Conservation (phyloP, 2,113 vertebrate genomes). For the Cyprinodon variegatus region DNA sequence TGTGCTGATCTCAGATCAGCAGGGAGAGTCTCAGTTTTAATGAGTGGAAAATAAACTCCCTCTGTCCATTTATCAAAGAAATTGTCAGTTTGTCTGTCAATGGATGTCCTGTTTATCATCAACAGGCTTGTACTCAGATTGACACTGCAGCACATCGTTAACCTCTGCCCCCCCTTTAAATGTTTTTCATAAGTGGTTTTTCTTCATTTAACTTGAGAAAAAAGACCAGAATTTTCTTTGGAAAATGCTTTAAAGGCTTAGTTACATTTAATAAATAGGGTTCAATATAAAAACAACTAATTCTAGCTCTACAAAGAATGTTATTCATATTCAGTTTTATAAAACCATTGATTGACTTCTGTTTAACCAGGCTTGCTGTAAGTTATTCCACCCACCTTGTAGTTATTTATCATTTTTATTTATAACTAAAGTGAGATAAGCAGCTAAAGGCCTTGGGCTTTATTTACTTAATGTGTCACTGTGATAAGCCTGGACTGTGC, state of each 20-base stretch:
- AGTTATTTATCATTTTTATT: not conserved
- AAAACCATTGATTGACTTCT: not conserved
- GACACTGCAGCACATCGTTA: not conserved
- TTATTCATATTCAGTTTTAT: not conserved
- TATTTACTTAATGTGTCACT: not conserved
- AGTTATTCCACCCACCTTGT: not conserved
- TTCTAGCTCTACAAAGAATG: not conserved
- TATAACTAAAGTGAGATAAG: not conserved
- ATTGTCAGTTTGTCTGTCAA: constrained; percentile 26
- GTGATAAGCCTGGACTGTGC: constrained; percentile 1
- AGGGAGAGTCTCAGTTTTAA: constrained; percentile 39
- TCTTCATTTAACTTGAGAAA: not conserved
- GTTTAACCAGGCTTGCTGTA: too few relatives aligned
- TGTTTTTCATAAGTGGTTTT: constrained; percentile 4
- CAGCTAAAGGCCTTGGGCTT: not conserved
- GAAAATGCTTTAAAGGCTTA: not conserved
- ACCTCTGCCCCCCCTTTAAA: not conserved
- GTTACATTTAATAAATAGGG: not conserved
- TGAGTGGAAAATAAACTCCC: constrained; percentile 32
- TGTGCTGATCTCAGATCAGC: constrained; percentile 17
- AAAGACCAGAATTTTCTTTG: not conserved
- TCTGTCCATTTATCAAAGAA: constrained; percentile 4
- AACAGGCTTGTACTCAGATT: constrained; percentile 23
- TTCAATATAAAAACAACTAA: not conserved
- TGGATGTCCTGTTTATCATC: constrained; percentile 7